Base-by-base conservation (phyloP, 2,888 invertebrate species). In the Terebella lapidaria region DNA sequence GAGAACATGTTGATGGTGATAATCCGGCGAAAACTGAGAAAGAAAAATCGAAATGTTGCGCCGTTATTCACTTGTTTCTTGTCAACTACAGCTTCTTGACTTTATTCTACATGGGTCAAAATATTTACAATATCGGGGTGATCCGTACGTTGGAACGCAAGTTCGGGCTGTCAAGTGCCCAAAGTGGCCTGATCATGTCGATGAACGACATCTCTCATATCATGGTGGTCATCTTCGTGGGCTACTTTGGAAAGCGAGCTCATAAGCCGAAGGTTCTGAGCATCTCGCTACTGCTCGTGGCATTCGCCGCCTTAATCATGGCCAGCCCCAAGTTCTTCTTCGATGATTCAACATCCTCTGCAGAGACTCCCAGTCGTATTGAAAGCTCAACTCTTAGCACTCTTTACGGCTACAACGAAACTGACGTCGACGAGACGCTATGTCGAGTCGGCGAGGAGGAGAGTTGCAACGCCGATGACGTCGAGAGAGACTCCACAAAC, bases 111-210 rank as follows among this genome's bases (percentile, higher is more conserved):
- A 54, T 66, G 35, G 28, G 30, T 3, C 24, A 55, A 22, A 45
- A 20, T 5, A 56, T 61, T 22, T 66, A 66, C 52, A 49, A 29
- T 15, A 51, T 59, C n/a, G 66, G 61, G 5, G 60, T 60, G 20
- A 45, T 67, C 49, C 56, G 68, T 20, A 68, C 68, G 15, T 20
- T 68, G 18, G 68, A 68, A 59, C 51, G 57, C 47, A 53, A 65
- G n/a, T 68, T 68, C 58, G 61, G 63, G 2, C 60, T 68, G 54
- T 45, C 54, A 45, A 67, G 66, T 42, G 49, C 57, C 2, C 61
- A 68, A 51, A 61, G 57, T 24, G 64, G 66, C 29, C 42, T 68
- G 22, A 46, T 66, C 2, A 30, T 56, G 35, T 57, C 59, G 49
- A 27, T 61, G 30, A 58, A 62, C 42, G 68, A 68, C 60, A 45